Evolutionary conservation across 2,888 invertebrate genomes (phyloP).

Genomic region (Agrochola lota): DNA sequence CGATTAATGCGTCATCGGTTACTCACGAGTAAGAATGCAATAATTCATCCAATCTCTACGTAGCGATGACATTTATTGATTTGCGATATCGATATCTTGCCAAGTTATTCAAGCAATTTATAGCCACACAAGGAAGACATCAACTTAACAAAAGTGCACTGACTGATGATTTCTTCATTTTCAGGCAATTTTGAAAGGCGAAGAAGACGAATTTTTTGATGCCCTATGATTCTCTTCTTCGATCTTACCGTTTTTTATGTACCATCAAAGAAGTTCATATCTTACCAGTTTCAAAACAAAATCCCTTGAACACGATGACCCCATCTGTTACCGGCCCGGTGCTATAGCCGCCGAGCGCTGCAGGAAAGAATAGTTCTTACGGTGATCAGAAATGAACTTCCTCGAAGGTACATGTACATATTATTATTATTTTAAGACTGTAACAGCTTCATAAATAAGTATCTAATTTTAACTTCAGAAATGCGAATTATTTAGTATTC

Average conservation of each 20-base stretch:
- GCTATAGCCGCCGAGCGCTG: no score
- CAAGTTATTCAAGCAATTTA: not conserved
- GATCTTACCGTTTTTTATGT: no score
- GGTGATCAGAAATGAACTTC: no score
- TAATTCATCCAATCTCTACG: slow-evolving; percentile 12
- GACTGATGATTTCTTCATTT: not conserved
- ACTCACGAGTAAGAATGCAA: slow-evolving; percentile 14
- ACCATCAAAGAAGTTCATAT: no score
- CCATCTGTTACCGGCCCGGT: no score
- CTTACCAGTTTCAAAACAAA: no score
- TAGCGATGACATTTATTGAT: slow-evolving; percentile 9
- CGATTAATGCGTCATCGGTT: not conserved
- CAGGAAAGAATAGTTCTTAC: no score
- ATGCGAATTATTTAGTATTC: not conserved
- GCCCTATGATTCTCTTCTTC: not conserved
- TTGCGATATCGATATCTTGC: not conserved
- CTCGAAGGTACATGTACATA: no score
- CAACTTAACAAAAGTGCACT: not conserved
- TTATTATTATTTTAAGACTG: not conserved
- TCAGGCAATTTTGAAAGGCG: not conserved
- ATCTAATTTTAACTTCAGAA: not conserved
- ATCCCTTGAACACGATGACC: no score
- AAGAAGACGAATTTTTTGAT: not conserved
- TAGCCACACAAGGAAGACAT: not conserved
- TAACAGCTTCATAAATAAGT: not conserved